These are phyloP conservation scores for Lasioglossum baleicum DNA, from an alignment of 1,140 invertebrate genomes.

Conservation along the genomic window DNA sequence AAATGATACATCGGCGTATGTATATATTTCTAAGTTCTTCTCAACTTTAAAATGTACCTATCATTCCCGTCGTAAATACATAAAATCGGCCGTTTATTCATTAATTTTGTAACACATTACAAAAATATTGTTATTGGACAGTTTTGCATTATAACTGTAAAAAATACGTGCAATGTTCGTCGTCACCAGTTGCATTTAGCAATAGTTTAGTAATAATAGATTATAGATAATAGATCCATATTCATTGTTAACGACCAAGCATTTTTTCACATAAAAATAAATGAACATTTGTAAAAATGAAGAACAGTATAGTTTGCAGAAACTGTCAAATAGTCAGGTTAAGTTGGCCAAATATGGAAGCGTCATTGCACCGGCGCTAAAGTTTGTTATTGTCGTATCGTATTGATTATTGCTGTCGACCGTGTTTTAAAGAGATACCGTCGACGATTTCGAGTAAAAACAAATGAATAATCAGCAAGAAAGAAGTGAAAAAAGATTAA, in stretches of 20 bases:
- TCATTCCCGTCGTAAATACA: too few relatives aligned
- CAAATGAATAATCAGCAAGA: constrained; percentile 35
- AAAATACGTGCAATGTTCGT: too few relatives aligned
- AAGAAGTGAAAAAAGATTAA: constrained; percentile 7
- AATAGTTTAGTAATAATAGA: not conserved
- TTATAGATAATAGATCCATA: not conserved
- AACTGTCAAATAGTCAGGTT: constrained; percentile 8
- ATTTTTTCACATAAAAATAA: not conserved
- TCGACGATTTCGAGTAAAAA: constrained; percentile 26
- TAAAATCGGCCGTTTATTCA: too few relatives aligned
- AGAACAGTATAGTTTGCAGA: not conserved
- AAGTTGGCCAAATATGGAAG: constrained; percentile 36
- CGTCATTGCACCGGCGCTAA: constrained; percentile 61
- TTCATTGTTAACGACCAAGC: not conserved
- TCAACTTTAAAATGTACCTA: too few relatives aligned
- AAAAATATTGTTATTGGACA: too few relatives aligned
- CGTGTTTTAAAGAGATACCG: constrained; percentile 16
- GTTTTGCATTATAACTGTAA: too few relatives aligned
- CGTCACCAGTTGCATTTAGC: too few relatives aligned
- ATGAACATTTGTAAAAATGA: not conserved
- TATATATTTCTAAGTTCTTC: too few relatives aligned
- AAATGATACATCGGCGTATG: too few relatives aligned
- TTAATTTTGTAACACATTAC: too few relatives aligned
- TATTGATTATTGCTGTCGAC: constrained; percentile 62
- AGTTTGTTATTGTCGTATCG: constrained; percentile 56